Base-by-base conservation (phyloP, 2,888 invertebrate species). In the Drosophila quinaria region DNA sequence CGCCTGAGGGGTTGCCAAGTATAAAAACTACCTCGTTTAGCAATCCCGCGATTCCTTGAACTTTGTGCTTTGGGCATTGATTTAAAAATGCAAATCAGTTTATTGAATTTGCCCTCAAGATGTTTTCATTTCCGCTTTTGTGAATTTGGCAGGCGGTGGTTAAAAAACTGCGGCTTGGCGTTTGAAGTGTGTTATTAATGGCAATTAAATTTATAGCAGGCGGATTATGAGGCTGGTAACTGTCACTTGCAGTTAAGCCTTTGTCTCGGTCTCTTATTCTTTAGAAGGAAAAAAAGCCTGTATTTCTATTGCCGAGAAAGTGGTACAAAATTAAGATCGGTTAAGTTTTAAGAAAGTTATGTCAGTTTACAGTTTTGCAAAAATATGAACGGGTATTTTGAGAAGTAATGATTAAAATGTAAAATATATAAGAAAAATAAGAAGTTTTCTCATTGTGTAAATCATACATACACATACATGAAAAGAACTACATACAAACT, bases 11-110 rank as follows among this genome's bases (percentile, higher is more conserved):
- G 85, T 70, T 74, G 81, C 59, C 25, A 25, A 25, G 25, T 63
- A 25, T 63, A 35, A 50, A 51, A 54, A 44, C 15, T 77, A 78
- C 78, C 78, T 78, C 78, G 77, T 74, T 78, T 67, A 66, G 49
- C 58, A 42, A 56, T 41, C 42, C n/a, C 60, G 56, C 62, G 70
- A 68, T 67, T 70, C 66, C 81, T 67, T 71, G 71, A 80, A 65
- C 75, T 76, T 62, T 69, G 44, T 66, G 68, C 78, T 81, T 81
- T 81, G 81, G 72, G 76, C 72, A 71, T 83, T 79, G 86, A 86
- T 87, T 87, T 81, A 86, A 86, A 85, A 87, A 90, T 88, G 84
- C 89, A 90, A 90, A 90, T 87, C 87, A 74, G 81, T 80, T 77
- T 78, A 76, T 66, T 49, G 65, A 78, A 73, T 90, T 71, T 78